Base-by-base conservation (phyloP, 2,113 vertebrate species). In the Eulemur macaco region DNA sequence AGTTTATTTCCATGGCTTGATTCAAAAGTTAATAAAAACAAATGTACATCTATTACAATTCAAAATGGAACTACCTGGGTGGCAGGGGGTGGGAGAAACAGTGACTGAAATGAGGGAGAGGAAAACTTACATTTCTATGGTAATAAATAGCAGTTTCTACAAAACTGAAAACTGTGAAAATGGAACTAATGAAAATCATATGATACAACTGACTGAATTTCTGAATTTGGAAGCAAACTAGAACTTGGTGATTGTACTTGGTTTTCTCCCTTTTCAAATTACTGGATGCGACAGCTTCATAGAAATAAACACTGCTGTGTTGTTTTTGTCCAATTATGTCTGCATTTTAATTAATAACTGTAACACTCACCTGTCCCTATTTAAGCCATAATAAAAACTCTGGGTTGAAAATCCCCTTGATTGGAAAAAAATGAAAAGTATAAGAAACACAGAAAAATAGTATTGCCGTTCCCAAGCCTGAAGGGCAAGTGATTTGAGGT, bases 21-120 rank as follows among this genome's bases (percentile, higher is more conserved):
- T 88, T 83, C n/a, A 78, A 96, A 96, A 60, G 3, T 29, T 78
- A 91, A 94, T 81, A 68, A 69, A 78, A 88, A 74, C 66, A 86
- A 96, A 66, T 68, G n/a, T 52, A 8, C 47, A 39, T 83, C 54
- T 56, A 56, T 92, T 52, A n/a, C 45, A 60, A 8, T 83, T 82
- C 82, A 87, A 71, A 88, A 47, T 1, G 39, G 45, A 73, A 42
- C 54, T 58, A 42, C n/a, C 66, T 63, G 90, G n/a, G 45, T 12
- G 23, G 69, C 25, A 34, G 42, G 25, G 73, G 37, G 34, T 21
- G 15, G 39, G 58, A 56, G 76, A 37, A 63, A 86, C 12, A 45
- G 18, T 15, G 60, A 29, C 4, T 47, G 69, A 80, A 54, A 73
- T 5, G 20, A 80, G 50, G 47, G 31, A 54, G 47, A 69, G 25